Evolutionary conservation across 2,888 invertebrate species (phyloP), one percentile per base, ranked within the genome.

Genomic region (Tetragonisca angustula): DNA sequence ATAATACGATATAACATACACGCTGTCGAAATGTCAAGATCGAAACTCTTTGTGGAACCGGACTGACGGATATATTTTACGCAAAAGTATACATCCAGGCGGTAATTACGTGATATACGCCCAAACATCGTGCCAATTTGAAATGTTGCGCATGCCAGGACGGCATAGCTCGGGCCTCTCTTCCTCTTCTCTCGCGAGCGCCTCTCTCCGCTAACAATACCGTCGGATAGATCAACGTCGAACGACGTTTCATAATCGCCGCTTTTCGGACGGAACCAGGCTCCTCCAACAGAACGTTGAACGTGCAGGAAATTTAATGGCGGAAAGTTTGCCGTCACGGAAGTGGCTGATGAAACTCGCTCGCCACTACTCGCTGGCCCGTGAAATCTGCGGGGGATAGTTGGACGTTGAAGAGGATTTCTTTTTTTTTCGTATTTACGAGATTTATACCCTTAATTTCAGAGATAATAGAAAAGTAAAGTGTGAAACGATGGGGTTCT

Each of bases 71-170:
- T 72, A 79, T 65, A 52, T 67, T 68, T 62, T 56, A 43, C 54
- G 27, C 50, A 32, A 64, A 52, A 27, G 72, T 76, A 72, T 54
- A 72, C 56, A 62, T 59, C 70, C 43, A 36, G n/a, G 19, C 56
- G 72, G 72, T 76, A 76, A 76, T 79, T 83, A 80, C 68, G 62
- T 50, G 24, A 54, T 21, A 75, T 74, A 64, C 68, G 68, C 27
- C 54, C 73, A 83, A 79, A 79, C 67, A 79, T 15, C 36, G 52
- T 61, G 71, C 71, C 79, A 75, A 76, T 83, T 80, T 71, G 75
- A 73, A 73, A 59, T 50, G 76, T 71, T 79, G 62, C 67, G 69
- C 56, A 70, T 82, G 78, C 56, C 78, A 78, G 74, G 49, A 24
- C 32, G 64, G 43, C 74, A 81, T 67, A 74, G 59, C 43, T 74